Evolutionary conservation across 2,113 vertebrate genomes (phyloP).

Genomic region (Cyprinodon tularosa): DNA sequence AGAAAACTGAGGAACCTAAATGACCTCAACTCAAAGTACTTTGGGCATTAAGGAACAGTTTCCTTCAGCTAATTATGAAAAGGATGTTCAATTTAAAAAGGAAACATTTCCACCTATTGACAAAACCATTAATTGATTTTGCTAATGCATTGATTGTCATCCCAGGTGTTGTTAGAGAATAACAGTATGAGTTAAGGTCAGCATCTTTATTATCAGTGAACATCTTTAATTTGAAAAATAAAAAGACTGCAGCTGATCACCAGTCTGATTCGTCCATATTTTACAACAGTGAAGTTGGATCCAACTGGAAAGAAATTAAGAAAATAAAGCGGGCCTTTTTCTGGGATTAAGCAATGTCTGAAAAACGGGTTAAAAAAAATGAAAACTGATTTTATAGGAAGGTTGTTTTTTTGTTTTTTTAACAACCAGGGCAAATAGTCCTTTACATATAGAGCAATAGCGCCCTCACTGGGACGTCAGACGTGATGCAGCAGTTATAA

Average conservation of each 20-base stretch:
- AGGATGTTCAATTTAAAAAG: background rate
- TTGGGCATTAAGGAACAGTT: too few species aligned
- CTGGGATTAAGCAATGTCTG: too few species aligned
- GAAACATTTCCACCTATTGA: constrained; percentile 12
- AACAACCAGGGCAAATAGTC: background rate
- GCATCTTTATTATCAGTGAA: constrained; percentile 23
- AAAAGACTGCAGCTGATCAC: background rate
- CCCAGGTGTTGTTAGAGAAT: constrained; percentile 5
- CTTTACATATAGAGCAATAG: constrained; percentile 20
- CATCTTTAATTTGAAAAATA: background rate
- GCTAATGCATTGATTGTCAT: constrained; percentile 11
- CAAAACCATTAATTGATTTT: constrained; percentile 25
- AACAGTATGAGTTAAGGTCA: background rate
- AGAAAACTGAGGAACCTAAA: too few species aligned
- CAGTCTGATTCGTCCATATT: too few species aligned
- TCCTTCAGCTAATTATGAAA: background rate
- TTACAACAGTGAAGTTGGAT: too few species aligned
- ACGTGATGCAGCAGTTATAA: background rate
- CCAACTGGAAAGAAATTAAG: too few species aligned
- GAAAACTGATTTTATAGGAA: too few species aligned
- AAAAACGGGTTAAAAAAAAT: too few species aligned
- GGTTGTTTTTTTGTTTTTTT: too few species aligned
- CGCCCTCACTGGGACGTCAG: constrained; percentile 23
- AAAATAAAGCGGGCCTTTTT: too few species aligned
- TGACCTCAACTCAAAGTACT: too few species aligned